Evolutionary conservation across 2,888 invertebrate genomes (phyloP).

Genomic region (Sycophila texana): DNA sequence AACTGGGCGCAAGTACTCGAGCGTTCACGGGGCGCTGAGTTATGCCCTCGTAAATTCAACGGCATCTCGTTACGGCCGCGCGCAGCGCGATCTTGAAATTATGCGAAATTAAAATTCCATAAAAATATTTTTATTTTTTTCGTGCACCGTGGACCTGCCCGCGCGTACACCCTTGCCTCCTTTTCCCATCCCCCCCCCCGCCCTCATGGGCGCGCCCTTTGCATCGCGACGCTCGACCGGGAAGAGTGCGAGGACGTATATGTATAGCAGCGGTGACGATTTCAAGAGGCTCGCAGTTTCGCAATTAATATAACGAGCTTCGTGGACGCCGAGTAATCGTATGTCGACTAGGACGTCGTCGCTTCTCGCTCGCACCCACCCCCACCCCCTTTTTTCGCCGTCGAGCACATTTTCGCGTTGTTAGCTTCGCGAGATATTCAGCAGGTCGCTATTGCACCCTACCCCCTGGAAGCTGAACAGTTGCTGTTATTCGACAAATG

Average conservation of each 20-base stretch:
- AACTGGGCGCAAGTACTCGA: slow-evolving; percentile 57
- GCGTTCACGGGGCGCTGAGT: slow-evolving; percentile 60
- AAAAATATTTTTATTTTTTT: slow-evolving; percentile 62
- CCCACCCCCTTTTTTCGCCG: background rate
- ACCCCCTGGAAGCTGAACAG: too few relatives aligned
- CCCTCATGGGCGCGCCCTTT: slow-evolving; percentile 16
- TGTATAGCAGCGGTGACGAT: slow-evolving; percentile 46
- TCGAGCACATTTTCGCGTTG: too few relatives aligned
- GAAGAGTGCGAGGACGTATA: too few relatives aligned
- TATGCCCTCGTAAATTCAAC: slow-evolving; percentile 62
- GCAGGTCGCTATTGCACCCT: too few relatives aligned
- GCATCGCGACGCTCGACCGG: slow-evolving; percentile 35
- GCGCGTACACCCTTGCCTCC: background rate
- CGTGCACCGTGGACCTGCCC: background rate
- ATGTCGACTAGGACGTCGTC: slow-evolving; percentile 22
- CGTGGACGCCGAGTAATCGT: slow-evolving; percentile 58
- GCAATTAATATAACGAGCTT: slow-evolving; percentile 65
- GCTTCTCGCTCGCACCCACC: background rate
- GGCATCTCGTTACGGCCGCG: slow-evolving; percentile 62
- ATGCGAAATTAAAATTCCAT: slow-evolving; percentile 65
- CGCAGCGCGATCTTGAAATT: slow-evolving; percentile 53
- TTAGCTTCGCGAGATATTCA: too few relatives aligned
- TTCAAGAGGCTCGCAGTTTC: slow-evolving; percentile 59
- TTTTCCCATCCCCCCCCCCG: slow-evolving; percentile 6
- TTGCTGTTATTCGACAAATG: too few relatives aligned